These are phyloP conservation scores for Hipparchia semele DNA, from an alignment of 2,888 invertebrate genomes.

Conservation along the genomic window DNA sequence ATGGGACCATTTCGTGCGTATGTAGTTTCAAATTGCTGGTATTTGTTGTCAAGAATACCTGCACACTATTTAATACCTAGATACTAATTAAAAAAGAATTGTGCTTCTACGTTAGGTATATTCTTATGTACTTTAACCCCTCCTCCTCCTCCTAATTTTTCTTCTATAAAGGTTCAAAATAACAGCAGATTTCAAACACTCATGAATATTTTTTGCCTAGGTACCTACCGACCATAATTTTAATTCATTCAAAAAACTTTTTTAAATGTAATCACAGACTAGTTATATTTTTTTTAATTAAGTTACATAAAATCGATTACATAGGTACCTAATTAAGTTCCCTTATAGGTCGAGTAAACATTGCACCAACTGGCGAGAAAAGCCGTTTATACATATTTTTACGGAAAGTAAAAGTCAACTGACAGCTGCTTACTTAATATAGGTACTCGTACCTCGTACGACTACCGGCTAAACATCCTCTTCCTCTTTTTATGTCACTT, in stretches of 20 bases:
- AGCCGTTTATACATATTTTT: slow-evolving; percentile 9
- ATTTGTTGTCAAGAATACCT: slow-evolving; percentile 19
- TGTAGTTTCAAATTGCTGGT: slow-evolving; percentile 26
- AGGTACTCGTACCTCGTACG: not conserved
- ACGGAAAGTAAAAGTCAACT: slow-evolving; percentile 2
- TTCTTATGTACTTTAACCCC: not conserved
- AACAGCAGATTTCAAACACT: too few species aligned
- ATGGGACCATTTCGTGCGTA: slow-evolving; percentile 22
- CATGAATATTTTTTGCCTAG: too few species aligned
- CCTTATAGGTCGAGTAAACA: not conserved
- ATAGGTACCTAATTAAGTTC: not conserved
- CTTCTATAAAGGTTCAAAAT: too few species aligned
- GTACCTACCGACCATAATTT: too few species aligned
- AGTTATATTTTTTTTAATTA: too few species aligned
- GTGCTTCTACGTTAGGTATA: not conserved
- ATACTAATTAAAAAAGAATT: slow-evolving; percentile 4
- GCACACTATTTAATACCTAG: slow-evolving; percentile 5
- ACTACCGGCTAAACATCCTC: slow-evolving; percentile 7
- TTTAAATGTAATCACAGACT: too few species aligned
- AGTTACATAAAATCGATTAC: too few species aligned
- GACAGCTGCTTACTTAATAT: not conserved
- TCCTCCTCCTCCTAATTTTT: too few species aligned
- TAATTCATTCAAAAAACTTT: too few species aligned
- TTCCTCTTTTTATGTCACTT: slow-evolving; percentile 1
- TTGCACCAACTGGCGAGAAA: not conserved